Percentiles rank a stretch among this genome's conserved stretches.
These are phyloP conservation scores for Thalassophryne amazonica DNA, from an alignment of 2,797 vertebrate genomes.

Conservation along the genomic window DNA sequence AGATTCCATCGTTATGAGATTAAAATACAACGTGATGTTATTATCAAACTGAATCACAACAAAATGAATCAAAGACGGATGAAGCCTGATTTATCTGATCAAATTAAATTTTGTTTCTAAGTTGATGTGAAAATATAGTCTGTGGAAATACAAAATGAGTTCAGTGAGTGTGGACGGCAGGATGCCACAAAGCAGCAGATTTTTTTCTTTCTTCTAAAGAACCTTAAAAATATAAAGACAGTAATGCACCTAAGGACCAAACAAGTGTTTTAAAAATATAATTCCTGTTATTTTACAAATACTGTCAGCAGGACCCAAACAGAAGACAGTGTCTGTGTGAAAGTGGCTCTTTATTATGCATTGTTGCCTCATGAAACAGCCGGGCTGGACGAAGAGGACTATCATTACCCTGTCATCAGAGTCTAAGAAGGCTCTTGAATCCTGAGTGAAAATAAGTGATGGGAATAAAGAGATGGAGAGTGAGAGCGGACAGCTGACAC, in stretches of 20 bases:
- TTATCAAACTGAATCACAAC: background rate
- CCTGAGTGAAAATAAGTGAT: conserved; percentile 37
- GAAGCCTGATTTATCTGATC: background rate
- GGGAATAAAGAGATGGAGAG: conserved; percentile 11
- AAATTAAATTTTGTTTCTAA: background rate
- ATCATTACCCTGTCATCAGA: conserved; percentile 31
- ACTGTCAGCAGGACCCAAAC: conserved; percentile 13
- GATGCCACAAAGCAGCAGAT: background rate
- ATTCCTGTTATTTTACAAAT: conserved; percentile 25
- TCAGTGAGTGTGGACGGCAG: background rate
- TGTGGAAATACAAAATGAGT: background rate
- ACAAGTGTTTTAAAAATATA: conserved; percentile 18
- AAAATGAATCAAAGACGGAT: background rate
- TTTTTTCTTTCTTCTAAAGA: background rate
- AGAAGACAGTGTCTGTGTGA: conserved; percentile 18
- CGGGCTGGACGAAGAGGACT: conserved; percentile 28
- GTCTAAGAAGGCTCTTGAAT: conserved; percentile 4
- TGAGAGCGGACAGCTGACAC: too few relatives aligned
- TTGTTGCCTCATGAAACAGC: conserved; percentile 10
- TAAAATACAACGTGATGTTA: too few relatives aligned
- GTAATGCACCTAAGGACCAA: conserved; percentile 2
- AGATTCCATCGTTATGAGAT: too few relatives aligned
- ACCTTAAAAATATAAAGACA: background rate
- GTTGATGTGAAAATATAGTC: background rate
- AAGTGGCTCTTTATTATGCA: conserved; percentile 44